Evolutionary conservation across 2,113 vertebrate genomes (phyloP).

Genomic region (Acrocephalus arundinaceus): DNA sequence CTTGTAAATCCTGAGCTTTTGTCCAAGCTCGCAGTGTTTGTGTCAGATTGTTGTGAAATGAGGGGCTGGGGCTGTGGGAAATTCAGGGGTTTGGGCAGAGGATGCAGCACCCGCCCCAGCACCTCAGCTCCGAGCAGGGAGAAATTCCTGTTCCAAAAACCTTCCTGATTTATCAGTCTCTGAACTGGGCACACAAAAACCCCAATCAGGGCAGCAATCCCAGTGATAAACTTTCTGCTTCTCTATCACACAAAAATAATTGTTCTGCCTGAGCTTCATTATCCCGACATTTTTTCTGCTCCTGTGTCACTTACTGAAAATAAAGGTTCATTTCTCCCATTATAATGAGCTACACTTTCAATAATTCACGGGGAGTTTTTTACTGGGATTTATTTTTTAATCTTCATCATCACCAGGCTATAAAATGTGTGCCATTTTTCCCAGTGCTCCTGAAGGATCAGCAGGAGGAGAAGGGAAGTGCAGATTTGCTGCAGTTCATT

Average conservation of each 20-base stretch:
- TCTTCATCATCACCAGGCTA: background rate
- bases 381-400: conserved; percentile 24
- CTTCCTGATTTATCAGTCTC: background rate
- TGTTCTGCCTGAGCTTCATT: conserved; percentile 50
- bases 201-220: background rate
- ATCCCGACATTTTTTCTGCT: conserved; percentile 29
- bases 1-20: background rate
- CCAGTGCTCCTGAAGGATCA: background rate
- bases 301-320: conserved; percentile 47
- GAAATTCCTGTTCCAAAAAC: background rate
- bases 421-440: background rate
- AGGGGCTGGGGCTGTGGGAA: background rate
- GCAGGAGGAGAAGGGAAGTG: background rate
- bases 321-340: conserved; percentile 42
- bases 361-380: conserved; percentile 50
- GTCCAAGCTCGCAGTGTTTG: background rate
- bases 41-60: background rate
- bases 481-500: background rate
- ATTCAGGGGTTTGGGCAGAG: rapidly evolving
- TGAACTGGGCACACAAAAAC: background rate
- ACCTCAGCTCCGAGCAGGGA: background rate
- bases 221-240: conserved; percentile 19
- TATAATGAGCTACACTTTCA: conserved; percentile 58
- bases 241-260: conserved; percentile 48
- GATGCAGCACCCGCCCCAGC: rapidly evolving